These are phyloP conservation scores for Dendropsophus ebraccatus DNA, from an alignment of 2,113 vertebrate genomes.

Conservation along the genomic window DNA sequence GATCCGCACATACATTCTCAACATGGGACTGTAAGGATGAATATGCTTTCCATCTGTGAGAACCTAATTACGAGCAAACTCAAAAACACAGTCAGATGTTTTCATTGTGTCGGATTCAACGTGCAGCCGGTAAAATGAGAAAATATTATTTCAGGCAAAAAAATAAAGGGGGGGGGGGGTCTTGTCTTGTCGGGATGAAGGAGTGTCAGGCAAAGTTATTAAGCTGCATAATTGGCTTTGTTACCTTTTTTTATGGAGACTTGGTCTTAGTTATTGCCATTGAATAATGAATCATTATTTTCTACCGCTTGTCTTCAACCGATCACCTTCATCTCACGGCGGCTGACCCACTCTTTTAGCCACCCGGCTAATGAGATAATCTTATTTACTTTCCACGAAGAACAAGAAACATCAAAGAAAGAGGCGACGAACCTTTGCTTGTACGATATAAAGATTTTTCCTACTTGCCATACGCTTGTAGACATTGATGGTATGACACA, in stretches of 20 bases:
- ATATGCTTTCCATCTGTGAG: conserved; percentile 60
- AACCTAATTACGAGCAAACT: conserved; percentile 57
- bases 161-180: not conserved
- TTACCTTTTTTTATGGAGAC: conserved; percentile 16
- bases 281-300: conserved; percentile 55
- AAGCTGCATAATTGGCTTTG: conserved; percentile 41
- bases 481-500: not conserved
- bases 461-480: not conserved
- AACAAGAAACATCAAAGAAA: conserved; percentile 16
- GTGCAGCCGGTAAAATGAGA: conserved; percentile 44
- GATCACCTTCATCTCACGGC: conserved; percentile 44
- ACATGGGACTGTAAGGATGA: conserved; percentile 56
- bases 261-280: conserved; percentile 25
- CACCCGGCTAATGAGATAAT: conserved; percentile 50
- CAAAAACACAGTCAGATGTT: conserved; percentile 60
- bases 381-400: conserved; percentile 37
- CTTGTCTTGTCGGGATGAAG: conserved; percentile 46
- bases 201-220: conserved; percentile 28
- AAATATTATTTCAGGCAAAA: conserved; percentile 39
- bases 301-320: conserved; percentile 23
- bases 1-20: conserved; percentile 52
- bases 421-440: not conserved
- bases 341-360: conserved; percentile 56
- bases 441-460: not conserved
- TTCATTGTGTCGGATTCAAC: conserved; percentile 56